phyloP scores from a whole-genome alignment of 1,140 invertebrate genomes.

The Sarcophaga peregrina region DNA sequence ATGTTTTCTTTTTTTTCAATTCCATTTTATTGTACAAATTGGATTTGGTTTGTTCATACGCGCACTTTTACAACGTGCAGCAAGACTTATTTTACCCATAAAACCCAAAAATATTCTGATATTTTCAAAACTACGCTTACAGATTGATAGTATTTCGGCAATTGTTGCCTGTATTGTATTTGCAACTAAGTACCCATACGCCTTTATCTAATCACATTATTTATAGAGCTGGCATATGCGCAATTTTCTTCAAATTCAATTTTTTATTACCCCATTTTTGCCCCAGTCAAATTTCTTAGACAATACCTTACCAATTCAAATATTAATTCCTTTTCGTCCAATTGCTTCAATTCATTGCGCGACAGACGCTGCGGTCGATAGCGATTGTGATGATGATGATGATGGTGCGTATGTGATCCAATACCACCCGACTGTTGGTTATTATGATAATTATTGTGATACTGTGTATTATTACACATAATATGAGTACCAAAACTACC shows the following conservation, averaged over 20 bases:
- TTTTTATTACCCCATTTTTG: not conserved
- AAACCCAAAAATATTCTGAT: no score
- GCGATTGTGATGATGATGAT: slow-evolving; percentile 56
- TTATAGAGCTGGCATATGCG: no score
- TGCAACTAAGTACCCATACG: no score
- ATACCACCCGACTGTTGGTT: slow-evolving; percentile 42
- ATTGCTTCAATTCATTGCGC: slow-evolving; percentile 83
- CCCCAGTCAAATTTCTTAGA: slow-evolving; percentile 9
- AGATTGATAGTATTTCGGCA: no score
- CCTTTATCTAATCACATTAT: no score
- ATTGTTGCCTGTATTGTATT: no score
- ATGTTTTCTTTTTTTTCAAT: no score
- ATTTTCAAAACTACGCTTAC: no score
- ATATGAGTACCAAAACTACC: slow-evolving; percentile 9
- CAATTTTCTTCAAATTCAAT: not conserved
- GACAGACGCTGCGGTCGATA: slow-evolving; percentile 77
- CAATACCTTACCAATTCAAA: slow-evolving; percentile 84
- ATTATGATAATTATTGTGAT: slow-evolving; percentile 33
- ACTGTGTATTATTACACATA: slow-evolving; percentile 23
- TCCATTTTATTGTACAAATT: no score
- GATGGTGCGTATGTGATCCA: slow-evolving; percentile 54
- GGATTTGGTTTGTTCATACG: no score
- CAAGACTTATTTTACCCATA: no score
- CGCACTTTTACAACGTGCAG: no score
- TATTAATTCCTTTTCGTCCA: slow-evolving; percentile 94